Evolutionary conservation across 2,888 invertebrate genomes (phyloP), one percentile per base, ranked within the genome.

Genomic region (Campoplex nolae): DNA sequence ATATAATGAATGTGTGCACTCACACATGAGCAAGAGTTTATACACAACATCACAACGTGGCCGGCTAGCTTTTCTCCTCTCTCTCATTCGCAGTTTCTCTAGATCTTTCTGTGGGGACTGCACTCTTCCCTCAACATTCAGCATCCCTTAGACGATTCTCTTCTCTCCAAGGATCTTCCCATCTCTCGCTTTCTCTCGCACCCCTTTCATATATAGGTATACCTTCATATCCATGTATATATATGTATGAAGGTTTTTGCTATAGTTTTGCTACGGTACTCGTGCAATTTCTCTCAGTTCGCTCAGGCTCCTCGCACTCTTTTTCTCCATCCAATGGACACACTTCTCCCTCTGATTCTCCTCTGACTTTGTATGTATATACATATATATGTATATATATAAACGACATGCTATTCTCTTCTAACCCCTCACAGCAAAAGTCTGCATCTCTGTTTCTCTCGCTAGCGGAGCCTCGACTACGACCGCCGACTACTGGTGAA

Each of bases 371-470:
- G 13, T 42, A 58, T 54, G 7, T 51, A 18, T 54, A 58, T 67
- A 11, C 35, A 11, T 51, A 32, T 67, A 45, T 73, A 70, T 51
- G 16, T 67, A 45, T 70, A 56, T 77, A 48, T 73, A 70, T 38
- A 65, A 16, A 42, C 1, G 7, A 9, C 32, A 16, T 45, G 16
- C 62, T 16, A 35, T 67, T 76, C 85, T 62, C 82, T 73, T 77
- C 76, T 38, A 45, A 23, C 71, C 79, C 75, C 32, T 77, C 71
- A 56, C 35, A 54, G 76, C 38, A 11, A 38, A 54, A 77, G 45
- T 81, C 88, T 86, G 89, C 88, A 86, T 89, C 91, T 89, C 89
- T 73, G 82, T 87, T 84, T 62, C 82, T 81, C 81, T 56, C 79
- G 18, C 48, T 67, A 35, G 78, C 45, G 54, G 0, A 6, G 80